These are phyloP conservation scores for Potamarius usumacintae DNA, from an alignment of 2,113 vertebrate species.

Conservation along the genomic window DNA sequence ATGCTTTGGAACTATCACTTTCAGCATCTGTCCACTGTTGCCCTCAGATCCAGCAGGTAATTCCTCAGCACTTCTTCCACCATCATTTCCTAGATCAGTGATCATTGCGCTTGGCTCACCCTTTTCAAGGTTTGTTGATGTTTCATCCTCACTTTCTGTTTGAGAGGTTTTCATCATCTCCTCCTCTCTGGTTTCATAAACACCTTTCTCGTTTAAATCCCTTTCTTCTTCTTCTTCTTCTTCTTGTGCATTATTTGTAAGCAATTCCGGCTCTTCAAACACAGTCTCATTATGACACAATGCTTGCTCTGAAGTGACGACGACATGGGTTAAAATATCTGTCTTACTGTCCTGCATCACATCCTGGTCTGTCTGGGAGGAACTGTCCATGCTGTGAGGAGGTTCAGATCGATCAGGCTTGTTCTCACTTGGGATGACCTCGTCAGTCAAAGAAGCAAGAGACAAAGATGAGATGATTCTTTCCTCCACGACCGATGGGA, in stretches of 20 bases:
- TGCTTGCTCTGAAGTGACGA: neutral
- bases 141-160: neutral
- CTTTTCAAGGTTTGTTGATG: neutral
- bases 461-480: slow-evolving; percentile 48
- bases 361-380: slow-evolving; percentile 15
- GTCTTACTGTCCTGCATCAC: slow-evolving; percentile 14
- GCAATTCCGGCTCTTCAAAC: neutral
- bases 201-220: neutral
- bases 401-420: neutral
- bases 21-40: slow-evolving; percentile 28
- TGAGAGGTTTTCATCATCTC: neutral
- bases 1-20: slow-evolving; percentile 46
- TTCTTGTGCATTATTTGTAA: slow-evolving; percentile 9
- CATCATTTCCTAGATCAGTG: neutral
- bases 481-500: slow-evolving; percentile 50
- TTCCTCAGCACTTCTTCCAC: neutral
- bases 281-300: neutral
- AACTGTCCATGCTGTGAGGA: neutral
- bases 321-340: neutral
- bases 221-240: slow-evolving; percentile 7
- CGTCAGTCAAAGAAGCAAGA: neutral
- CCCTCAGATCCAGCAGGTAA: neutral
- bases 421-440: neutral
- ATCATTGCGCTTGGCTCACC: neutral
- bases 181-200: neutral